Conservation (phyloP, 2,797 vertebrate species). For the Euphonia xanthogaster region DNA sequence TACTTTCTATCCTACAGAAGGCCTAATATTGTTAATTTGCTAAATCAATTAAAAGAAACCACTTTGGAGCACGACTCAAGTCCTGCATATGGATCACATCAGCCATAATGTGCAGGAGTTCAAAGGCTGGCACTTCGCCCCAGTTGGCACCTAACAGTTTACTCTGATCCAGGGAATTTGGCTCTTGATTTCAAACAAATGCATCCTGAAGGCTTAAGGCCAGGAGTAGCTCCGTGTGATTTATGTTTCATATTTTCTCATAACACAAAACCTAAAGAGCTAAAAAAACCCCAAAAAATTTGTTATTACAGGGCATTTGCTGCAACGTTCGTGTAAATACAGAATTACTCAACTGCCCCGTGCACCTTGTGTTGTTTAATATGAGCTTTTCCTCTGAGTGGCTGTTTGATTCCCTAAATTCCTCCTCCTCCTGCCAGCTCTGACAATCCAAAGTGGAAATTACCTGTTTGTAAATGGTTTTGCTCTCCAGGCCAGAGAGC, state of each 20-base stretch:
- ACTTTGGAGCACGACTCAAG: constrained; percentile 64
- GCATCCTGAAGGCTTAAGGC: constrained; percentile 76
- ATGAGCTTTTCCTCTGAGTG: not conserved
- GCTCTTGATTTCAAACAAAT: constrained; percentile 81
- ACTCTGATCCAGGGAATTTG: constrained; percentile 76
- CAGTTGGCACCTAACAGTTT: constrained; percentile 70
- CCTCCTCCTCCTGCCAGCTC: not conserved
- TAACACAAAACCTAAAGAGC: constrained; percentile 73
- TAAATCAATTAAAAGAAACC: constrained; percentile 77
- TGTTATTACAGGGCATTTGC: constrained; percentile 66
- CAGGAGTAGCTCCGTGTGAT: constrained; percentile 76
- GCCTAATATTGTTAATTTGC: constrained; percentile 76
- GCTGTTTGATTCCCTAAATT: not conserved
- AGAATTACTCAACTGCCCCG: constrained; percentile 31
- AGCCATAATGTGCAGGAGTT: constrained; percentile 62
- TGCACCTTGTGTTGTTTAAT: constrained; percentile 42
- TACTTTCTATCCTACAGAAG: constrained; percentile 69
- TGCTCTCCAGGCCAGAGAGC: not conserved
- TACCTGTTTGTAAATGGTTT: not conserved
- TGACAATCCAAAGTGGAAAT: not conserved
- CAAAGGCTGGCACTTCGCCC: constrained; percentile 75
- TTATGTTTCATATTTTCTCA: constrained; percentile 78
- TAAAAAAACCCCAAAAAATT: constrained; percentile 22
- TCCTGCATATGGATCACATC: constrained; percentile 68
- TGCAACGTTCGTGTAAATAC: constrained; percentile 40